A percentile compares a stretch with the other conserved stretches of the same genome.
phyloP scores from a whole-genome alignment of 2,888 invertebrate genomes.

The Hoplodrina ambigua region DNA sequence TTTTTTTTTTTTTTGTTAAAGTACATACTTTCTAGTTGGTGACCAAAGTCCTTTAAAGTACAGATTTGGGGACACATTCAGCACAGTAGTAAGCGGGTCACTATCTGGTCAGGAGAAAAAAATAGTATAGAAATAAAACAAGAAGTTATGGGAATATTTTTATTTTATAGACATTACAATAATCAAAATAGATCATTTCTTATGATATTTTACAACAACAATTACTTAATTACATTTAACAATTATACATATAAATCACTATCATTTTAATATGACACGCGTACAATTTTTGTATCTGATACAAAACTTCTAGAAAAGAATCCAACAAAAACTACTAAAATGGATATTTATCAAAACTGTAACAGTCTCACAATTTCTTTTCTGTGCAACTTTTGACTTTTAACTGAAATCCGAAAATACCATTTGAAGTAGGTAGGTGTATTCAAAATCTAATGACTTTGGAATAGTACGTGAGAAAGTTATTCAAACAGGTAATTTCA shows the following conservation, averaged over 20 bases:
- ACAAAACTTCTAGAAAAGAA: slow-evolving; percentile 25
- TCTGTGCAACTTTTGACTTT: neutral
- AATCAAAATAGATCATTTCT: slow-evolving; percentile 63
- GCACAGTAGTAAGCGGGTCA: no score
- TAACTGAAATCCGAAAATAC: no score
- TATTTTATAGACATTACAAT: slow-evolving; percentile 56
- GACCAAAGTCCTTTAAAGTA: neutral
- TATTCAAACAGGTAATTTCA: slow-evolving; percentile 23
- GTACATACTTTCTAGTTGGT: no score
- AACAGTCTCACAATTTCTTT: neutral
- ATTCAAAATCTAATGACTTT: slow-evolving; percentile 6
- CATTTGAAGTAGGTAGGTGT: neutral
- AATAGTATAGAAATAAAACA: slow-evolving; percentile 20
- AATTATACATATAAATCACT: slow-evolving; percentile 47
- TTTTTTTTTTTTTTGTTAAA: no score
- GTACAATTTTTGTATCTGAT: slow-evolving; percentile 23
- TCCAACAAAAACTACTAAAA: neutral
- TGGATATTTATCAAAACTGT: no score
- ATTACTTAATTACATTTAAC: slow-evolving; percentile 56
- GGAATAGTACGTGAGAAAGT: slow-evolving; percentile 1
- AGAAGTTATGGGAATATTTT: slow-evolving; percentile 37
- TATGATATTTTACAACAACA: slow-evolving; percentile 60
- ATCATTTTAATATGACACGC: slow-evolving; percentile 46
- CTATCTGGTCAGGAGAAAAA: neutral
- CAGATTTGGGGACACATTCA: no score